Base-by-base conservation (phyloP, 2,888 invertebrate genomes). In the Cheilosia soror region DNA sequence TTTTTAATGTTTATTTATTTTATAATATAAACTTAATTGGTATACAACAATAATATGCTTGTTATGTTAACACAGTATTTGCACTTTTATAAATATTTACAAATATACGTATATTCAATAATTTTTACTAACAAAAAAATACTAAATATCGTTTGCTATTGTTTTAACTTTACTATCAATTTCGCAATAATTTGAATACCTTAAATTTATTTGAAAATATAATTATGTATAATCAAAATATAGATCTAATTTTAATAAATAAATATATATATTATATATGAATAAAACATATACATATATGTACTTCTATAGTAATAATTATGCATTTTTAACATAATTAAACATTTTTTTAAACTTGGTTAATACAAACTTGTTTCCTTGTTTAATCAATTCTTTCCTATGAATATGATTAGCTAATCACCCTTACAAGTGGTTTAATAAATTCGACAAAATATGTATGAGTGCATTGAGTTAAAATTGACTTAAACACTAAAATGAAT, bases 41-140 rank as follows among this genome's bases (percentile, higher is more conserved):
- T 63, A 63, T 55, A 73, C 73, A 73, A 73, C 73, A 73, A 63
- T 72, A 44, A 62, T 55, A 63, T 73, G 73, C 63, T 73, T 73
- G 73, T 55, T 75, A 73, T 75, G 55, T 63, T 75, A 75, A 75
- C 73, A 75, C 73, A 75, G 73, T 75, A 63, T 72, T 75, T 75
- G 73, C 63, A 75, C 55, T 75, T 75, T 62, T 37, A 55, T 65
- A 37, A 49, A 13, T 63, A 75, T 75, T 57, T 75, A 65, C 73
- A 75, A 53, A 73, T 63, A 11, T 75, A 57, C 27, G 53, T 73
- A 73, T 65, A 73, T 65, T 57, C 44, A 27, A 73, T 37, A 33
- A 73, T 55, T 44, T 53, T 75, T 44, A 53, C 44, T 73, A 63
- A 63, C 6, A 72, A 53, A 51, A 20, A 73, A 65, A 42, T 44